These are phyloP conservation scores for Coracopsis vasa DNA, from an alignment of 2,113 vertebrate genomes.

Conservation along the genomic window DNA sequence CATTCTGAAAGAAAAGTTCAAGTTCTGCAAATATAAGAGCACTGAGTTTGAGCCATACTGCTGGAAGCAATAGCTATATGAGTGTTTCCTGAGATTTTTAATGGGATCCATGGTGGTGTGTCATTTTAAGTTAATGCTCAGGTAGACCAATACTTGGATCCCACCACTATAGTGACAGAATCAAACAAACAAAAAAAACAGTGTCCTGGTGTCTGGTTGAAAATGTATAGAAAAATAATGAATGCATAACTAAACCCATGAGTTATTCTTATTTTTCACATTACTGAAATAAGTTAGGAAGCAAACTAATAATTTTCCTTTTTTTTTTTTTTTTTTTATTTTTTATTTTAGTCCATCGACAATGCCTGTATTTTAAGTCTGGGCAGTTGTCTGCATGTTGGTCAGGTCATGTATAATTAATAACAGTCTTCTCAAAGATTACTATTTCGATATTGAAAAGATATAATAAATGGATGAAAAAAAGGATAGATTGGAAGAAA, in stretches of 20 bases:
- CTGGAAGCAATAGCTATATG: neutral
- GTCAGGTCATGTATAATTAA: neutral
- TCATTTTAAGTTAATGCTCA: neutral
- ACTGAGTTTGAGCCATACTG: neutral
- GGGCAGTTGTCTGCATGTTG: neutral
- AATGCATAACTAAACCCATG: neutral
- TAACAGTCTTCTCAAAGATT: neutral
- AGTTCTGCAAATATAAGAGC: neutral
- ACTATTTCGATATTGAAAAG: neutral
- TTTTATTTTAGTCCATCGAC: neutral
- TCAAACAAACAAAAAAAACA: neutral
- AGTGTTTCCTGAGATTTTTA: neutral
- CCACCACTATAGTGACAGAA: neutral
- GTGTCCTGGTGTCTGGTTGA: neutral
- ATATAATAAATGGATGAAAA: neutral
- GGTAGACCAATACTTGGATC: neutral
- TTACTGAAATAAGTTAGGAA: neutral
- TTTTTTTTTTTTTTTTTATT: neutral
- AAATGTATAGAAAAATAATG: neutral
- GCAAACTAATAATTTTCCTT: neutral
- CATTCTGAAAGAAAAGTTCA: neutral
- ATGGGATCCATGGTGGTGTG: neutral
- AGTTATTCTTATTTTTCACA: neutral
- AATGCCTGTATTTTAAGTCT: neutral
- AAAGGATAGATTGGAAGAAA: neutral